phyloP scores from a whole-genome alignment of 1,140 invertebrate species.

The Ganaspis sp. region DNA sequence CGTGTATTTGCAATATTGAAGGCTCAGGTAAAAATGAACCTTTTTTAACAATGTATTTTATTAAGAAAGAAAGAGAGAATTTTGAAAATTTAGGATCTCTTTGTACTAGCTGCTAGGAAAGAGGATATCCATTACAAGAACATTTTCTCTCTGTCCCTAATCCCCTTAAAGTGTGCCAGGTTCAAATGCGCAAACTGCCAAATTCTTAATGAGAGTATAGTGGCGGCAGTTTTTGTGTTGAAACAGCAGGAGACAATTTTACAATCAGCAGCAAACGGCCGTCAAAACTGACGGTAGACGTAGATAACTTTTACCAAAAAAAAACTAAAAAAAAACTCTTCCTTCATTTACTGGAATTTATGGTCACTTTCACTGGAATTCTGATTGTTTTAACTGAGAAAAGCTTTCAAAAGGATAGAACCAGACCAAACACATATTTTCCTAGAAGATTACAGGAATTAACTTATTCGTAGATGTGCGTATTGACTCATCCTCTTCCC shows the following conservation, averaged over 20 bases:
- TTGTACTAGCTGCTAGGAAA: neutral
- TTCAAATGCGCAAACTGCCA: neutral
- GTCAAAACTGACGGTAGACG: neutral
- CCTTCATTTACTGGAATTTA: too few species aligned
- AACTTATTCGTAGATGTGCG: too few species aligned
- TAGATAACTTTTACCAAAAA: too few species aligned
- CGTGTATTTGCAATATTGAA: too few species aligned
- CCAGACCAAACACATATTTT: too few species aligned
- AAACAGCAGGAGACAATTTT: slow-evolving; percentile 12
- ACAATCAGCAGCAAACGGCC: neutral
- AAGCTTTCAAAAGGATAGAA: too few species aligned
- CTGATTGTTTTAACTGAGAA: too few species aligned
- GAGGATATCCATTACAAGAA: slow-evolving; percentile 20
- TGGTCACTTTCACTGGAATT: too few species aligned
- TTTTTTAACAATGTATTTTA: neutral
- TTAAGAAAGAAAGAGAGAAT: neutral
- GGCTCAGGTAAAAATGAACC: neutral
- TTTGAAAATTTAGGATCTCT: neutral
- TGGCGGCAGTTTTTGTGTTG: slow-evolving; percentile 10
- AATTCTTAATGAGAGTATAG: slow-evolving; percentile 17
- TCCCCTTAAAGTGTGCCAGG: neutral
- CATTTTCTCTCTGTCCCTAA: neutral
- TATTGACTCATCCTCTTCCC: too few species aligned
- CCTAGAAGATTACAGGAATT: too few species aligned
- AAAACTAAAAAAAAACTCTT: too few species aligned